Conservation (phyloP, 1,140 invertebrate genomes). For the Cyclina sinensis region DNA sequence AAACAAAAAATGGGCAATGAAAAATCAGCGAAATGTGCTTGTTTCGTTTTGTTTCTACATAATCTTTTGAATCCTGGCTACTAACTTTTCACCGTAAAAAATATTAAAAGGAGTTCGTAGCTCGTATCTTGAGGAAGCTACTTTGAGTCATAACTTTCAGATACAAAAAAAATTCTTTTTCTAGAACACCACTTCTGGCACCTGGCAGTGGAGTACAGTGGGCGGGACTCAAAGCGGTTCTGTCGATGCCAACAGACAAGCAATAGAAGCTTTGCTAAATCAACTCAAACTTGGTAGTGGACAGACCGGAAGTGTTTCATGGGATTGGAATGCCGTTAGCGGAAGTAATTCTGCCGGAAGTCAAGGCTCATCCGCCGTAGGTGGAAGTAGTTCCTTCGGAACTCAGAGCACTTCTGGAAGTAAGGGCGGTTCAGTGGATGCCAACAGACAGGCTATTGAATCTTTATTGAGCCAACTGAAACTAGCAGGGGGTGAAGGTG, state of each 20-base stretch:
- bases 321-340: slow-evolving; percentile 35
- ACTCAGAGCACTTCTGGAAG: too few species aligned
- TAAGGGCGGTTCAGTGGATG: neutral
- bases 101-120: too few species aligned
- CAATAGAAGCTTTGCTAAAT: slow-evolving; percentile 17
- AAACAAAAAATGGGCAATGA: too few species aligned
- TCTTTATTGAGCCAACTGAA: slow-evolving; percentile 3
- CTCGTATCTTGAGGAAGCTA: too few species aligned
- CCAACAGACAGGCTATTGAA: slow-evolving; percentile 50
- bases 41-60: too few species aligned
- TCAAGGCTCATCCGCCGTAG: neutral
- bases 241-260: slow-evolving; percentile 23
- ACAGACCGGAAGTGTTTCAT: neutral
- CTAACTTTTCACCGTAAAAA: too few species aligned
- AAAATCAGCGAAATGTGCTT: too few species aligned
- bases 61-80: too few species aligned
- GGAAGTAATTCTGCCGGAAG: neutral
- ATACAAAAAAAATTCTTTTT: too few species aligned
- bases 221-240: neutral
- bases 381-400: neutral
- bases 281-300: slow-evolving; percentile 45
- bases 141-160: too few species aligned
- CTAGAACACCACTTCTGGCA: slow-evolving; percentile 42
- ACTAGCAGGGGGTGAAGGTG: slow-evolving; percentile 17
- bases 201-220: slow-evolving; percentile 48